Base-by-base conservation (phyloP, 2,888 invertebrate genomes). In the Megamerina dolium region DNA sequence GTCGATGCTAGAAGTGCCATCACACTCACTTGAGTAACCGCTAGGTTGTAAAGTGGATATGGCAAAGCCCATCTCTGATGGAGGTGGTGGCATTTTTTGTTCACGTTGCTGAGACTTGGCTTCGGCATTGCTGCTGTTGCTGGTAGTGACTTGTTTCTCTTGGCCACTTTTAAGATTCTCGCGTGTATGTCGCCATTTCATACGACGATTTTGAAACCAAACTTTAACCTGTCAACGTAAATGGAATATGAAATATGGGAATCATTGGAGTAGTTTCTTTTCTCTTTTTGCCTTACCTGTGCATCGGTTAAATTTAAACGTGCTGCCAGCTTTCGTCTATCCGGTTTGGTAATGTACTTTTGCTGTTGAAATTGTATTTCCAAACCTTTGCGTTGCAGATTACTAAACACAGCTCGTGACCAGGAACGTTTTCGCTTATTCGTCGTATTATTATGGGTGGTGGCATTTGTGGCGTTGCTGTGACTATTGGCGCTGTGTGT, bases 281-380 rank as follows among this genome's bases (percentile, higher is more conserved):
- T n/a, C n/a, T n/a, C n/a, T n/a, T n/a, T n/a, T n/a, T n/a, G n/a
- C n/a, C 57, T 54, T 62, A 89, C 90, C 80, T 93, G 93, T 5
- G 93, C 93, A 74, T 94, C 94, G 1, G 93, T 93, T 8, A 94
- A 80, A 41, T 93, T 93, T 21, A 95, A 73, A 10, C 91, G 87
- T 4, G 91, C 91, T 0, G 94, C 94, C 47, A 95, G 72, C 68
- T 93, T 92, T 55, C 93, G 75, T 63, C 94, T 75, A 63, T 95
- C 94, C 0, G 93, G 94, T 67, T 94, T 95, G 1, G 93, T 94
- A 49, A 95, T 94, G 64, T 95, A 95, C 68, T 94, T 94, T 69
- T 94, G 94, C 53, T 93, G 80, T 63, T 91, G 88, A 68, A 95
- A 95, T 56, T 93, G 75, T 54, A 90, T 80, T 73, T 95, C 94